Conservation (phyloP, 2,888 invertebrate genomes). For the Eupithecia subfuscata region DNA sequence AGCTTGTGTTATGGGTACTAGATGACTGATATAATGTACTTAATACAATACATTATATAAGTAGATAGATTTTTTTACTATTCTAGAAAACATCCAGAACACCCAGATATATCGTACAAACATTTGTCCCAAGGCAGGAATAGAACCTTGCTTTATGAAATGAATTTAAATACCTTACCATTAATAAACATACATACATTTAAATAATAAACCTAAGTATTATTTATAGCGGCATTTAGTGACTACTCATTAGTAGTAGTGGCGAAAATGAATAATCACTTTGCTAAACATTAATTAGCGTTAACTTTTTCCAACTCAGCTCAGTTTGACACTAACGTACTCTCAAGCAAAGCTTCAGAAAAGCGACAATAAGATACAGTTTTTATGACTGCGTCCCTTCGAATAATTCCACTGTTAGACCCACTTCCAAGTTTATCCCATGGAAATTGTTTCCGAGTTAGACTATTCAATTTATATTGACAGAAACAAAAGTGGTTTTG, state of each 20-base stretch:
- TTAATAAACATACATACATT: no score
- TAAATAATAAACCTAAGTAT: no score
- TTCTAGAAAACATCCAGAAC: no score
- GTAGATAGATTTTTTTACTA: no score
- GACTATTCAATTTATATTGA: constrained; percentile 54
- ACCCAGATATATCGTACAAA: no score
- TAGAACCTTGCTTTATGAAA: no score
- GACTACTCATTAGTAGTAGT: neutral
- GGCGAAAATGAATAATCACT: neutral
- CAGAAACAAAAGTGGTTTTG: constrained; percentile 35
- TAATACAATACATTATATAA: no score
- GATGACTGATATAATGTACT: no score
- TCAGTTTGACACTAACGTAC: neutral
- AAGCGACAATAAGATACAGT: constrained; percentile 6
- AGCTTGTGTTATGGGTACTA: no score
- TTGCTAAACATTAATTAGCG: neutral
- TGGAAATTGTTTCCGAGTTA: constrained; percentile 61
- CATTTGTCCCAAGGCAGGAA: no score
- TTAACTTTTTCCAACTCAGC: neutral
- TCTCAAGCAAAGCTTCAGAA: neutral
- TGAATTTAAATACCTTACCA: no score
- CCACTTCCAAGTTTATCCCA: constrained; percentile 65
- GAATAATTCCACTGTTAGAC: constrained; percentile 66
- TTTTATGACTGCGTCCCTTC: constrained; percentile 43
- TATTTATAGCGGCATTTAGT: neutral